Evolutionary conservation across 2,888 invertebrate species (phyloP).

Genomic region (Drosophila prolongata): DNA sequence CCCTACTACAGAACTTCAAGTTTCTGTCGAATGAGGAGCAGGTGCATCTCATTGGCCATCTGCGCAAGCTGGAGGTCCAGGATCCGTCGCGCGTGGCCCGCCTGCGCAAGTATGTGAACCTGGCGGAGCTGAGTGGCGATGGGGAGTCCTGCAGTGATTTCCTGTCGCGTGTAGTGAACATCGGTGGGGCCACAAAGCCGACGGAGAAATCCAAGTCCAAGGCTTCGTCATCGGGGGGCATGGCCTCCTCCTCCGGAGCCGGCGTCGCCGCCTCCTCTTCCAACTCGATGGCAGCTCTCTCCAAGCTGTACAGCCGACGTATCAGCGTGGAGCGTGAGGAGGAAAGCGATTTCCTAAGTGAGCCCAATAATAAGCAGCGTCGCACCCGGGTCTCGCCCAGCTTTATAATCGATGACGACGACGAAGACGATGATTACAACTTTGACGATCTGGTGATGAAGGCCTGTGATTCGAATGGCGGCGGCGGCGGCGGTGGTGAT

Average conservation of each 20-base stretch:
- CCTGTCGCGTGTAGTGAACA: slow-evolving; percentile 47
- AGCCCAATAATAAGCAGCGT: slow-evolving; percentile 26
- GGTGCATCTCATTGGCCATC: slow-evolving; percentile 91
- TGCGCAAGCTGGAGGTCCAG: slow-evolving; percentile 91
- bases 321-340: slow-evolving; percentile 46
- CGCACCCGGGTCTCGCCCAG: slow-evolving; percentile 74
- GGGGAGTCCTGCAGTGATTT: slow-evolving; percentile 66
- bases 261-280: slow-evolving; percentile 8
- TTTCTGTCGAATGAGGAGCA: slow-evolving; percentile 93
- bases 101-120: slow-evolving; percentile 90
- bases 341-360: slow-evolving; percentile 27
- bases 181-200: slow-evolving; percentile 37
- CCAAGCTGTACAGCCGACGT: slow-evolving; percentile 17
- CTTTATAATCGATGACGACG: slow-evolving; percentile 86
- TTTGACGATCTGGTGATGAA: slow-evolving; percentile 89
- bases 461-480: slow-evolving; percentile 67
- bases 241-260: neutral
- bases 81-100: slow-evolving; percentile 92
- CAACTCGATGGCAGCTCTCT: slow-evolving; percentile 7
- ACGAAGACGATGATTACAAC: slow-evolving; percentile 89
- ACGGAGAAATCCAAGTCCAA: neutral
- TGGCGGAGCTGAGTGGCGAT: slow-evolving; percentile 79
- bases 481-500: slow-evolving; percentile 2
- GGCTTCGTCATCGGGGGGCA: neutral
- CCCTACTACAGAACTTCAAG: slow-evolving; percentile 91